Evolutionary conservation across 2,797 vertebrate genomes (phyloP), one percentile per base, ranked within the genome.

Genomic region (Dermochelys coriacea): DNA sequence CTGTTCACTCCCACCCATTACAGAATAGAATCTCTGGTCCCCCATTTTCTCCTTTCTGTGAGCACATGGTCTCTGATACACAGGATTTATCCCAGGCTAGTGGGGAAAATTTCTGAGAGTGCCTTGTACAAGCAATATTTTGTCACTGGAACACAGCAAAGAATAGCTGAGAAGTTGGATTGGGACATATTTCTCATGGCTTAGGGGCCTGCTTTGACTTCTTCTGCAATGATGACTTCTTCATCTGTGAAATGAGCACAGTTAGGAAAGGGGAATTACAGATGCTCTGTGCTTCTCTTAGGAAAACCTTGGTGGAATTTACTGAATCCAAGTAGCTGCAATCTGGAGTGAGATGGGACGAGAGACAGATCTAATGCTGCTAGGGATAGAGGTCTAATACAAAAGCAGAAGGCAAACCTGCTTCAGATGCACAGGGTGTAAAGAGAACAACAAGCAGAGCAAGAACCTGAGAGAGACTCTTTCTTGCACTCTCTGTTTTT

Each of bases 261-360:
- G 61, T 21, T 75, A 9, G 75, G 29, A 84, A 92, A 18, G 75
- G 49, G 78, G 83, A 90, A 71, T 79, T 37, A 55, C 34, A 87
- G 94, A 87, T 1, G n/a, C 31, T 78, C 23, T 82, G 81, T 15
- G 10, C 3, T 84, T 93, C 51, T 54, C 3, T 78, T 82, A 52
- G 54, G 80, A 89, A 5, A 29, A 41, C 16, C 29, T 89, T 88
- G 37, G 31, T 87, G 45, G 61, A 77, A 80, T 77, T 59, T 64
- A 25, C 1, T 5, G 4, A 91, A 81, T 19, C 37, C 57, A 83
- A 15, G 68, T 25, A 59, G 86, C 77, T 91, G 34, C 71, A 16
- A 1, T 93, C 79, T 61, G 34, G 1, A 1, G 4, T 31, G 45
- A 74, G 55, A 29, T 0, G 0, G 5, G 59, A 19, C 2, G 2